Base-by-base conservation (phyloP, 2,888 invertebrate genomes). In the Linnaemya tessellans region DNA sequence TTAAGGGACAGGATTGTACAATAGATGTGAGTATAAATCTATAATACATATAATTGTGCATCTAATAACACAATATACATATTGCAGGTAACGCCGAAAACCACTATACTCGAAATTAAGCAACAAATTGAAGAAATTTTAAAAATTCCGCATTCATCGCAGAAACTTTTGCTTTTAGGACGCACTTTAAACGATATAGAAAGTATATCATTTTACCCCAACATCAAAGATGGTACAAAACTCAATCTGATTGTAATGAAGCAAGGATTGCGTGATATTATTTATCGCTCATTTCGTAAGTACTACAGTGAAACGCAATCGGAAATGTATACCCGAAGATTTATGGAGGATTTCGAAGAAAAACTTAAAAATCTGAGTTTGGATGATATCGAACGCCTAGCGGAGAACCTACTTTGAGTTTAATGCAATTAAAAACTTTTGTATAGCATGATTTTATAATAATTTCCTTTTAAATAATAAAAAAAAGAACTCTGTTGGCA, bases 221-320 rank as follows among this genome's bases (percentile, higher is more conserved):
- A 94, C 87, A 95, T 97, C 46, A 95, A 95, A 91, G 96, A 96
- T 84, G 96, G 96, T 1, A 94, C 95, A 18, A 97, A 96, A 91
- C 90, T 97, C 60, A 95, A 95, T 90, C 92, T 97, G 82, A 93
- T 96, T 35, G 94, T 96, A 5, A 96, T 95, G 85, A 86, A 96
- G 88, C 94, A 94, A 74, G 93, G 94, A 0, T 91, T 97, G 0
- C 93, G 94, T 84, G 94, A 94, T 25, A 95, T 88, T 93, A 94
- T 92, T 9, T 88, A 89, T 56, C 89, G 91, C 0, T 89, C 89
- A 0, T 92, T 92, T 77, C 91, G 92, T 4, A 95, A 93, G 88
- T 94, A 94, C 88, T 94, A 94, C 88, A 93, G 94, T 25, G 96
- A 96, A 78, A 92, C 93, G 10, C 95, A 96, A 88, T 94, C 96